A percentile compares a stretch with the other conserved stretches of the same genome.
Evolutionary conservation across 2,888 invertebrate species (phyloP).

Genomic region (Pogonocherus hispidulus): DNA sequence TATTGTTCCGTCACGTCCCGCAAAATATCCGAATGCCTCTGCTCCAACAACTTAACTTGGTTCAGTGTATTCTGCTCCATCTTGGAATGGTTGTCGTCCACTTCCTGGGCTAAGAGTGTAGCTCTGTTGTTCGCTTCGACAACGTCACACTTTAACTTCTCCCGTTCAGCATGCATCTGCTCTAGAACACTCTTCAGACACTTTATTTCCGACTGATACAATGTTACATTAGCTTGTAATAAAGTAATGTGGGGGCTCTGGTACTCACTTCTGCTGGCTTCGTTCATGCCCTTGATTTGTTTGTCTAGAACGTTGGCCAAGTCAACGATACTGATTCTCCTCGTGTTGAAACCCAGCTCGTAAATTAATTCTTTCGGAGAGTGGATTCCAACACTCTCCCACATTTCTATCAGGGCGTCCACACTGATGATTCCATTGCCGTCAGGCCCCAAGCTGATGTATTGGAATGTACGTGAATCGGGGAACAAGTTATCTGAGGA

Average conservation of each 20-base stretch:
- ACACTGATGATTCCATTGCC: conserved; percentile 65
- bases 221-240: conserved; percentile 76
- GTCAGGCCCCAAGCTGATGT: conserved; percentile 65
- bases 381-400: conserved; percentile 79
- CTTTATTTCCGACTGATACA: conserved; percentile 78
- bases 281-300: conserved; percentile 69
- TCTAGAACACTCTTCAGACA: conserved; percentile 74
- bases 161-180: conserved; percentile 81
- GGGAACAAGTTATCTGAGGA: conserved; percentile 57
- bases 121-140: conserved; percentile 87
- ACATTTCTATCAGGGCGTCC: conserved; percentile 77
- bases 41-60: conserved; percentile 80
- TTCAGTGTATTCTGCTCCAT: conserved; percentile 83
- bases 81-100: conserved; percentile 89
- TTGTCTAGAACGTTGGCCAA: conserved; percentile 79
- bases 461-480: conserved; percentile 64
- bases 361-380: conserved; percentile 76
- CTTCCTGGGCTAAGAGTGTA: conserved; percentile 86
- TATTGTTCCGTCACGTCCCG: conserved; percentile 80
- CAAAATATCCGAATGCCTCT: conserved; percentile 82
- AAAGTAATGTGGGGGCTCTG: conserved; percentile 70
- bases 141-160: conserved; percentile 84
- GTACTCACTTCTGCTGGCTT: conserved; percentile 58
- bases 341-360: conserved; percentile 76
- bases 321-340: conserved; percentile 74